Evolutionary conservation across 2,888 invertebrate species (phyloP), one percentile per base, ranked within the genome.

Genomic region (Neoascia interrupta): DNA sequence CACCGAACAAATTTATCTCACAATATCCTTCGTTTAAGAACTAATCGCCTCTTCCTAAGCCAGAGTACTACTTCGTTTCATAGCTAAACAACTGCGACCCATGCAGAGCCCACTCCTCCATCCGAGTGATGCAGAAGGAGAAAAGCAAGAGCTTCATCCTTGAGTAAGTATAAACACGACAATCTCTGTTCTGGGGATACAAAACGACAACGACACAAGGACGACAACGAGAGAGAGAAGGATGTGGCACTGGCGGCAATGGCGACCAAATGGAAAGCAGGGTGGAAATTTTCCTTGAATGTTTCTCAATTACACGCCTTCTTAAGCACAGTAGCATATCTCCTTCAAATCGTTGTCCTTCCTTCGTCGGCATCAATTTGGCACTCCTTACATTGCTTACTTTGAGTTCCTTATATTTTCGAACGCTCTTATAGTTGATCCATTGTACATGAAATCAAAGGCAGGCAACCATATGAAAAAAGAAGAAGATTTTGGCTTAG

Each of bases 261-360:
- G 58, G 56, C 56, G 31, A 75, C 51, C 64, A 58, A 76, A 63
- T 51, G 31, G 43, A 69, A 64, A 37, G 37, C 19, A 53, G 75
- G 70, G 75, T 87, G 87, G 87, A 87, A 87, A 87, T 86, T 86
- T 87, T 87, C 87, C 87, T 87, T 88, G 88, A 88, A 88, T 88
- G 88, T 88, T 88, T 88, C 76, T 70, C 88, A 88, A 89, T 89
- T 89, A 89, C 88, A 89, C 88, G 88, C 88, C 88, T 88, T 89
- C 88, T 89, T 89, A 89, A 88, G 86, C 88, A 88, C 88, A 87
- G 86, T 84, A 86, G 66, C 34, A 76, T 64, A 76, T 76, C 75
- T 70, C 51, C 58, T 64, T 70, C 53, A 56, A 56, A 63, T 58
- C 58, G 58, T 37, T 53, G 64, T 51, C 58, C 28, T 63, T 45